Evolutionary conservation across 2,113 vertebrate species (phyloP).

Genomic region (Hemiprocne comata): DNA sequence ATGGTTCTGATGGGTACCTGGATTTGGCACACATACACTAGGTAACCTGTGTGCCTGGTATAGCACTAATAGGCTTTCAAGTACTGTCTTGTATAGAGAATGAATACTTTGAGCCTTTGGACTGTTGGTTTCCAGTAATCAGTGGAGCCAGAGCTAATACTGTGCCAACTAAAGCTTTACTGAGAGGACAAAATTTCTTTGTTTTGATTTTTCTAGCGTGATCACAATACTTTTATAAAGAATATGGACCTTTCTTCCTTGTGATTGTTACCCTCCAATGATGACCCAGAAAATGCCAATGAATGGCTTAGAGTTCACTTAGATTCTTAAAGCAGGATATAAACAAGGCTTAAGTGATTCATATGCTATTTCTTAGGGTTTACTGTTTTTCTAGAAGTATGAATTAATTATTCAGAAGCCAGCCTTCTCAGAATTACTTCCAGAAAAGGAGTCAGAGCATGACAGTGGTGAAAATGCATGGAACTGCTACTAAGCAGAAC

Average conservation of each 20-base stretch:
- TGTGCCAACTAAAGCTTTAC: not conserved
- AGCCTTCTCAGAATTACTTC: not conserved
- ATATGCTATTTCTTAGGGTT: not conserved
- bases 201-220: not conserved
- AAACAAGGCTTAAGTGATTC: not conserved
- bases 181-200: not conserved
- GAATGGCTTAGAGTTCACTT: not conserved
- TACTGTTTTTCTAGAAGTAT: not conserved
- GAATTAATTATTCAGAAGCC: not conserved
- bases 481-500: not conserved
- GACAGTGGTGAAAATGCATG: not conserved
- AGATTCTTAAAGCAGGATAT: not conserved
- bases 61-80: not conserved
- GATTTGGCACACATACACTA: not conserved
- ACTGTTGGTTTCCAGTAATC: not conserved
- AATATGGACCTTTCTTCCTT: not conserved
- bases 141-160: not conserved
- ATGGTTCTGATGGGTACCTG: not conserved
- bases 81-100: not conserved
- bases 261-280: not conserved
- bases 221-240: not conserved
- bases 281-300: not conserved
- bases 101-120: not conserved
- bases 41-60: not conserved
- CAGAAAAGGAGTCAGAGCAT: not conserved